Conservation (phyloP, 2,888 invertebrate species). For the Dryocosmus kuriphilus region DNA sequence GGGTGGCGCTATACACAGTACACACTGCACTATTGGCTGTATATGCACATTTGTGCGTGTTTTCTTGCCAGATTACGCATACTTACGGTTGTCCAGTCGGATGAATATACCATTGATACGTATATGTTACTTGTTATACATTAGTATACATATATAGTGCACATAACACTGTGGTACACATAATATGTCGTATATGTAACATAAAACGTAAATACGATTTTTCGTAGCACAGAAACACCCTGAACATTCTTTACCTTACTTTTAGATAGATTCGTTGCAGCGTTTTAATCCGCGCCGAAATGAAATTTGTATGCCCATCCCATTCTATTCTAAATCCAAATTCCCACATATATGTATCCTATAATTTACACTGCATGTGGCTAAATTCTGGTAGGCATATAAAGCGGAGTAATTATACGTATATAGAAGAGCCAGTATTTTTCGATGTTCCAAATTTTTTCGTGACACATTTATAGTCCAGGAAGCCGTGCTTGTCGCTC, state of each 20-base stretch:
- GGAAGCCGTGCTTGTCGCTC: constrained; percentile 25
- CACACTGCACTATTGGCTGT: neutral
- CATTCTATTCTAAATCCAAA: no score
- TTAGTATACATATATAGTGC: neutral
- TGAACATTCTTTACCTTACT: no score
- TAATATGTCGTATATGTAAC: neutral
- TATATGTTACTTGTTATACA: neutral
- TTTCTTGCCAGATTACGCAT: constrained; percentile 6
- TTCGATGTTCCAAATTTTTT: constrained; percentile 26
- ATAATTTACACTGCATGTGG: no score
- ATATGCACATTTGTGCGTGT: neutral
- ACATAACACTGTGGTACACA: neutral
- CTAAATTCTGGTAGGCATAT: no score
- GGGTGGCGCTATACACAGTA: constrained; percentile 54
- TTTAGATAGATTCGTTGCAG: no score
- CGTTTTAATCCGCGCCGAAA: no score
- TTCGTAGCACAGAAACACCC: neutral
- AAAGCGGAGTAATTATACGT: constrained; percentile 1
- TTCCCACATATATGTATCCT: no score
- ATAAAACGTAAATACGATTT: neutral
- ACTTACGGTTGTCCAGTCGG: neutral
- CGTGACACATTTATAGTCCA: constrained; percentile 31
- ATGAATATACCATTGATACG: neutral
- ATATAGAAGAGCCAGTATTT: constrained; percentile 9
- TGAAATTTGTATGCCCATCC: no score